Base-by-base conservation (phyloP, 2,113 vertebrate genomes). In the Tretioscincus oriximinensis region DNA sequence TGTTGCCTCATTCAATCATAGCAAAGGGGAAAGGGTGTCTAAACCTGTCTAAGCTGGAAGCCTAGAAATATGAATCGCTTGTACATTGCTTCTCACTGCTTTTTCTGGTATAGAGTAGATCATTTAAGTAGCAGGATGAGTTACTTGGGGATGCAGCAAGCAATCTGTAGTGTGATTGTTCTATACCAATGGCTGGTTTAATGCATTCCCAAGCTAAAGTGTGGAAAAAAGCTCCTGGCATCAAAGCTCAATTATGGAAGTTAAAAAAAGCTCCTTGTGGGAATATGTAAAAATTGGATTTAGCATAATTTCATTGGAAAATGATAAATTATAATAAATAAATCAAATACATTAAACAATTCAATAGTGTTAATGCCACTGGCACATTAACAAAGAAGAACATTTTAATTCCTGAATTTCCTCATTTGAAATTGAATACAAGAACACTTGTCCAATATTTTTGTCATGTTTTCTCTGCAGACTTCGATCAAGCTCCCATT, bases 401-500 rank as follows among this genome's bases (percentile, higher is more conserved):
- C 35, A 20, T 84, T 90, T 84, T 80, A 80, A n/a, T 85, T 73
- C 31, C 84, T n/a, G 28, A 58, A 83, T 85, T 86, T 86, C 69
- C 80, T 84, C 80, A 84, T 77, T 67, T 82, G 80, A 79, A 88
- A 87, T 89, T 89, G 76, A 28, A 82, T 71, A 84, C 71, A 82
- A 82, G 71, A 81, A 51, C 77, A 88, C 86, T 89, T 87, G 63
- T 76, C 68, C 31, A 60, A 77, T 81, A 54, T 81, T 83, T 91
- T 89, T 73, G 45, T 72, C 85, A 73, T 76, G 81, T 86, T 81
- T 83, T 87, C 45, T 18, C 77, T 87, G 89, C 31, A 3, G 26
- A 79, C 8, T 90, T 47, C 12, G 51, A 79, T 91, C 81, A 87
- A 22, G 81, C 80, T 83, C 71, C 82, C 51, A 65, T 73, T 61